These are phyloP conservation scores for Pterobdella sp. DNA, from an alignment of 2,888 invertebrate species.

Conservation along the genomic window DNA sequence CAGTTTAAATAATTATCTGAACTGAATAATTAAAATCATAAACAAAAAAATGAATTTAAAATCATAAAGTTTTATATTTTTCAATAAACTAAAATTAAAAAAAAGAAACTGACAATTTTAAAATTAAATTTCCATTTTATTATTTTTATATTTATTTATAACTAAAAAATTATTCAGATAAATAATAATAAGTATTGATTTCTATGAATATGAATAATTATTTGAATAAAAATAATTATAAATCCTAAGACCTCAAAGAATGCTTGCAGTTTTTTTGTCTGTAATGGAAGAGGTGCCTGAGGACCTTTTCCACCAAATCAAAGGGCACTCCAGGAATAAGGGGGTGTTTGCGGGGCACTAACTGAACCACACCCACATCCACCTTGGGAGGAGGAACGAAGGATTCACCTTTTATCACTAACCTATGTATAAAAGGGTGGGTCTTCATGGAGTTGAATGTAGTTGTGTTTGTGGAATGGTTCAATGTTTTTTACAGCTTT, in stretches of 20 bases:
- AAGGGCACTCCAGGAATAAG: slow-evolving; percentile 66
- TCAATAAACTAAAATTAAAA: no score
- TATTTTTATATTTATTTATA: not conserved
- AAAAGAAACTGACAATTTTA: not conserved
- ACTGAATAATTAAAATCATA: no score
- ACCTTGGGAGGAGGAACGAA: slow-evolving; percentile 93
- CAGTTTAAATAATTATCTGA: no score
- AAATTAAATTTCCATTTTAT: not conserved
- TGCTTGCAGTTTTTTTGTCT: slow-evolving; percentile 66
- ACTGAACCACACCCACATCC: slow-evolving; percentile 85
- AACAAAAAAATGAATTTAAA: not conserved
- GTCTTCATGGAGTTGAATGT: no score
- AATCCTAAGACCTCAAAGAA: slow-evolving; percentile 41
- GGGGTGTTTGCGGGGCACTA: slow-evolving; percentile 71
- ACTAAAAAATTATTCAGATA: not conserved
- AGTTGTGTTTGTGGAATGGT: no score
- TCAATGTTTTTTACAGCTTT: no score
- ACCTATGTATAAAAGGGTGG: slow-evolving; percentile 54
- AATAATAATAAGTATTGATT: not conserved
- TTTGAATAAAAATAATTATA: not conserved
- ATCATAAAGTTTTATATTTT: no score
- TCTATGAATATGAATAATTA: no score
- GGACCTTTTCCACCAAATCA: slow-evolving; percentile 76
- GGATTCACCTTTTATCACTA: slow-evolving; percentile 76
- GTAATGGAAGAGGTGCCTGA: slow-evolving; percentile 75